Evolutionary conservation across 2,113 vertebrate genomes (phyloP), one percentile per base, ranked within the genome.

Genomic region (Dipodomys spectabilis): DNA sequence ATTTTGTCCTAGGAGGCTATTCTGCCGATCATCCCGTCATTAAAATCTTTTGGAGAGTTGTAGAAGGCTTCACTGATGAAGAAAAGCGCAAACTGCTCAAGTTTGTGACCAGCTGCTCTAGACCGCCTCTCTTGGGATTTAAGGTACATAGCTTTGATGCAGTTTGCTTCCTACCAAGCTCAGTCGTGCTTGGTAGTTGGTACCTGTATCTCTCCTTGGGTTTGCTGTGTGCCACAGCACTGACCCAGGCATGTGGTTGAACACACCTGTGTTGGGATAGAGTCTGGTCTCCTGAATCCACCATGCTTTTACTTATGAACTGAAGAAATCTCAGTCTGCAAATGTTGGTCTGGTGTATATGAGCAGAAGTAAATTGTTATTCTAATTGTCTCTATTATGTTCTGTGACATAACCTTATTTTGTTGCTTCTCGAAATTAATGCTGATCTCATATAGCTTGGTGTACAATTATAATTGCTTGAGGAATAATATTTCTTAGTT

Each of bases 91-190:
- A 99, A 90, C 98, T 99, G 89, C 98, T 99, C 57, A 99, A 98
- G 97, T 99, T 99, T 85, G 99, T 99, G 75, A 99, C 99, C 1
- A 99, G 99, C 97, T 99, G 99, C 96, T 99, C 99, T 86, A 98
- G 99, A 57, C 99, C 99, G 0, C 99, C 99, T 0, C 99, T 99
- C 89, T 97, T 99, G 95, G 99, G 99, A 6, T 99, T 99, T 96
- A 99, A 99, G 99, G 99, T 99, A 97, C 92, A 91, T 93, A 6
- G 6, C 53, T 35, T 84, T 57, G 12, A 22, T 7, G 3, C 18
- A 23, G 32, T 79, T 73, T 32, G 23, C 49, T 91, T 57, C 68
- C 13, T n/a, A 25, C 25, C 23, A 27, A 2, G 1, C 22, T 8
- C 30, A 22, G 15, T 6, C 0, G 6, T 32, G 8, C 13, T 32